These are phyloP conservation scores for Leptoteleia sp. DNA, from an alignment of 1,140 invertebrate genomes.

Conservation along the genomic window DNA sequence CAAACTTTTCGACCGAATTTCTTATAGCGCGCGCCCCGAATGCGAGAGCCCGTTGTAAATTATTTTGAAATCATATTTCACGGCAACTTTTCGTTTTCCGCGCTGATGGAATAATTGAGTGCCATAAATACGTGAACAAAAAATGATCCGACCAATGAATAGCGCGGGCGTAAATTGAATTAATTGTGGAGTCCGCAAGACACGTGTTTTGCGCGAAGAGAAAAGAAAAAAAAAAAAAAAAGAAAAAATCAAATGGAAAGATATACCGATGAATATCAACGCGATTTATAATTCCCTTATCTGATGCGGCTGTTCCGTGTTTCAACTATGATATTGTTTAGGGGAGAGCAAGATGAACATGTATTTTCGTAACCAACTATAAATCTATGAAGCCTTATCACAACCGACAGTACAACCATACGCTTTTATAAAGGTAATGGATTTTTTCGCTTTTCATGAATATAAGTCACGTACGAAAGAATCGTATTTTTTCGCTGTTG, in stretches of 20 bases:
- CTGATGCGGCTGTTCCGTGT: conserved; percentile 40
- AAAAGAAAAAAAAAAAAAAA: too few species aligned
- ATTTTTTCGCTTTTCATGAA: conserved; percentile 54
- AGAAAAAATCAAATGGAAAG: conserved; percentile 56
- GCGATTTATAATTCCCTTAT: conserved; percentile 63
- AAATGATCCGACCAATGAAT: too few species aligned
- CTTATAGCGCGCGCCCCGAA: conserved; percentile 14
- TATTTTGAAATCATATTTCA: conserved; percentile 30
- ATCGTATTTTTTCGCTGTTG: conserved; percentile 48
- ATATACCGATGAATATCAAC: conserved; percentile 43
- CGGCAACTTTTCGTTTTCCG: background rate
- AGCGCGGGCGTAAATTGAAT: too few species aligned
- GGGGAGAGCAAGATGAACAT: conserved; percentile 52
- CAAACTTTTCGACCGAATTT: conserved; percentile 42
- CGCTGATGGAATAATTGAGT: conserved; percentile 16
- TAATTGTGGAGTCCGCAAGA: too few species aligned
- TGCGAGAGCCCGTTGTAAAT: conserved; percentile 25
- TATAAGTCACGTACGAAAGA: conserved; percentile 50
- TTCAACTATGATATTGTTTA: conserved; percentile 58
- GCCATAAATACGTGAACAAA: conserved; percentile 15
- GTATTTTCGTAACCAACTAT: conserved; percentile 56
- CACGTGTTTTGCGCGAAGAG: background rate
- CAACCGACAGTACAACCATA: conserved; percentile 55
- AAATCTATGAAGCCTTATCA: conserved; percentile 60
- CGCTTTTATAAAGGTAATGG: conserved; percentile 55